These are phyloP conservation scores for Pyrrhosoma nymphula DNA, from an alignment of 2,888 invertebrate genomes.

Conservation along the genomic window DNA sequence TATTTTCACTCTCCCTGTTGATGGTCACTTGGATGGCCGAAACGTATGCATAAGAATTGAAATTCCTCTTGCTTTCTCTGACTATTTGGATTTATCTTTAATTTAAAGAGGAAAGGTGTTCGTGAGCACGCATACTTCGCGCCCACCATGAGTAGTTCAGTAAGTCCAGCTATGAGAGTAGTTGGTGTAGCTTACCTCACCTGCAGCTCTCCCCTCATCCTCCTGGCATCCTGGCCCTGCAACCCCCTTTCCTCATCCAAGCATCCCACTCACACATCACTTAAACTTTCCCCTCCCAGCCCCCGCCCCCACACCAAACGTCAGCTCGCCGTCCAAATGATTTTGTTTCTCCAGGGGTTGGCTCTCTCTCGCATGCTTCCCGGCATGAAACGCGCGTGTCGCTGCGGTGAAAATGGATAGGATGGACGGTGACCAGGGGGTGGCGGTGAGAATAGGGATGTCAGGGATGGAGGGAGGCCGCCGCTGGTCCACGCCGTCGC, in stretches of 20 bases:
- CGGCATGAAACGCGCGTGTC: conserved; percentile 56
- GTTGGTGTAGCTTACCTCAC: neutral
- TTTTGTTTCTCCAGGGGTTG: conserved; percentile 29
- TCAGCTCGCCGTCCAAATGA: conserved; percentile 12
- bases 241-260: neutral
- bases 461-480: neutral
- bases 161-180: too few species aligned
- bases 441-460: neutral
- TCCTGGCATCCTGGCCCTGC: neutral
- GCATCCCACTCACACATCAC: neutral
- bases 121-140: too few species aligned
- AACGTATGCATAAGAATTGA: too few species aligned
- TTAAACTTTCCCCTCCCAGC: neutral
- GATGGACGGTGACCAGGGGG: neutral
- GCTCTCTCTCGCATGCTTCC: neutral
- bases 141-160: too few species aligned
- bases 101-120: too few species aligned
- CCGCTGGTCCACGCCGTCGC: too few species aligned
- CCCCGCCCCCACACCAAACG: neutral
- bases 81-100: too few species aligned
- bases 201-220: neutral
- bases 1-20: too few species aligned
- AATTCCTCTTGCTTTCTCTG: too few species aligned
- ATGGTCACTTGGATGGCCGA: too few species aligned
- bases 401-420: conserved; percentile 35